A percentile compares a stretch with the other conserved stretches of the same genome.
These are phyloP conservation scores for Penaeus vannamei DNA, from an alignment of 1,140 invertebrate genomes.

Conservation along the genomic window DNA sequence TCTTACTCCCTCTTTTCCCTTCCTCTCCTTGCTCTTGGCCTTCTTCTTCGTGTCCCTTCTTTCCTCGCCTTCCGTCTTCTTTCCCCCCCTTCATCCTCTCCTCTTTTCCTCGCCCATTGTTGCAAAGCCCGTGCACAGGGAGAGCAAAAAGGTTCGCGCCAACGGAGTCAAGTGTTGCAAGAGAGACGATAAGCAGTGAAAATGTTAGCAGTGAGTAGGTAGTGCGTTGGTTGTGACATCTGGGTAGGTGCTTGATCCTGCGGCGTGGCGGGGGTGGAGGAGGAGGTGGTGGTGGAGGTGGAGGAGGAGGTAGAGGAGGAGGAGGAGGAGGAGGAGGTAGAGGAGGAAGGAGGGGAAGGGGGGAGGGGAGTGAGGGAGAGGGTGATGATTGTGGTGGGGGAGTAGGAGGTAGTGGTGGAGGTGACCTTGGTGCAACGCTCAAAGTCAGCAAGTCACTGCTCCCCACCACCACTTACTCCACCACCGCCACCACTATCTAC, in stretches of 20 bases:
- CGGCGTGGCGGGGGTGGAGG: too few relatives aligned
- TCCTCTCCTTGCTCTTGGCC: neutral
- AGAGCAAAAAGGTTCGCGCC: neutral
- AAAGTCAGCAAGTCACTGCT: conserved; percentile 66
- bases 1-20: neutral
- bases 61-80: neutral
- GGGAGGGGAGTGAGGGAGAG: conserved; percentile 19
- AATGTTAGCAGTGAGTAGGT: too few relatives aligned
- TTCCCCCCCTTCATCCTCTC: neutral
- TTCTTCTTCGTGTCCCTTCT: neutral
- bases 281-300: too few relatives aligned
- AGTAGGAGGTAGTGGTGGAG: conserved; percentile 41
- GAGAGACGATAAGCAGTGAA: too few relatives aligned
- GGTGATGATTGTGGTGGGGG: conserved; percentile 38
- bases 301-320: too few relatives aligned
- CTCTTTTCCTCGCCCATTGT: conserved; percentile 2
- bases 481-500: conserved; percentile 35
- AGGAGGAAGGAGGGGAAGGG: neutral
- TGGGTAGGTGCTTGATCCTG: too few relatives aligned
- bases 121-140: too few relatives aligned
- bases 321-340: neutral
- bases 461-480: conserved; percentile 31
- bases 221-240: too few relatives aligned
- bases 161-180: conserved; percentile 53
- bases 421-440: conserved; percentile 60